Base-by-base conservation (phyloP, 2,888 invertebrate species). In the Leptura quadrifasciata region DNA sequence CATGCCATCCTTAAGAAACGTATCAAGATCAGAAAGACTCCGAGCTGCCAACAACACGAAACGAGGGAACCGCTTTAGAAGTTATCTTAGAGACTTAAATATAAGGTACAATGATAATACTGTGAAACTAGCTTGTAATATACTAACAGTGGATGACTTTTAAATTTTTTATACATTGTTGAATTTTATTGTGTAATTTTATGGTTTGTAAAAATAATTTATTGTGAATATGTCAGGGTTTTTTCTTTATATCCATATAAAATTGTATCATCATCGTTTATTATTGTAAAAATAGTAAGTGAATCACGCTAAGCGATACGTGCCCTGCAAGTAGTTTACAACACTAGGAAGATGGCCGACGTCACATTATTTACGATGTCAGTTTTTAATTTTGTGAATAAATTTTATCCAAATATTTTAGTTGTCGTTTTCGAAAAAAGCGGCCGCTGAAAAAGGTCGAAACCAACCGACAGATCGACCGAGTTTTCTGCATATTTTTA, bases 41-140 rank as follows among this genome's bases (percentile, higher is more conserved):
- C 92, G 94, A 83, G 91, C 91, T 39, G 91, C 91, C 63, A 88
- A 85, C 27, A 93, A 91, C 82, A 89, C 87, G 0, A 94, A 95
- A 85, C 91, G 95, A 76, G 92, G 94, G 77, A 95, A 94, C 84
- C 91, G 96, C 73, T 96, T 94, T 88, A 94, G 93, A 88, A 95
- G 95, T 87, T 95, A 96, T 88, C 90, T 96, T 61, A 82, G 75
- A 71, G 81, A 79, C 78, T 75, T 84, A 52, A 74, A 74, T 20
- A 60, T 78, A 58, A 76, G 74, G 64, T 72, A 70, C 67, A 74
- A 74, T 55, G 75, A 76, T 63, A 72, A 64, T 52, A 75, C 72
- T 10, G 21, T 72, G 21, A 78, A 69, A 27, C 52, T 76, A 39
- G 79, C 79, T 10, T 79, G 79, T 63, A 76, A 74, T 57, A 73